Base-by-base conservation (phyloP, 2,888 invertebrate genomes). In the Cephus spinipes region DNA sequence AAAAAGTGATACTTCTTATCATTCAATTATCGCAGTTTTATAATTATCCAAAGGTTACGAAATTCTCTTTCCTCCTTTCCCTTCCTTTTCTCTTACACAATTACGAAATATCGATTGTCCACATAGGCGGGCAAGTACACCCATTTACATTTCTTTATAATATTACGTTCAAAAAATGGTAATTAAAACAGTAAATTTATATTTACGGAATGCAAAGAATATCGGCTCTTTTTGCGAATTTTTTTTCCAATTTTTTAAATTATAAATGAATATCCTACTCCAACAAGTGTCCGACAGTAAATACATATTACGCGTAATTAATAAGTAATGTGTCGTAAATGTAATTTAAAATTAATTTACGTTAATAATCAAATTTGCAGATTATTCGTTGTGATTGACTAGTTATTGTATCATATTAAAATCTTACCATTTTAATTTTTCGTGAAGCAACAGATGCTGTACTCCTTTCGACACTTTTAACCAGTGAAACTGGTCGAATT, bases 341-440 rank as follows among this genome's bases (percentile, higher is more conserved):
- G 0, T 23, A 55, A 55, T 55, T 55, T 23, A 55, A 55, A 55
- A 55, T 55, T 23, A 55, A 55, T 55, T 55, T 23, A 55, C 23
- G 6, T 55, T 55, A 55, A 23, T 23, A 55, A 55, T 55, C 2
- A 55, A 55, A 55, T 55, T 9, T 23, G 23, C 1, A 9, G 23
- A 55, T 55, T 55, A 23, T 55, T 55, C 23, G 1, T 55, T 55
- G 23, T 55, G 55, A 1, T 23, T 23, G 23, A 55, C 1, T 9
- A 55, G 55, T 55, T 55, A 55, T 23, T 23, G 9, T 55, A 55
- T 2, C 9, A 9, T 23, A 23, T 55, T 23, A 23, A 9, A 23
- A 55, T 55, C 84, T 81, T 78, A 88, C 87, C 87, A 88, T 88
- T 83, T 84, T 88, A 73, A 82, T 82, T 79, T 82, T 85, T 75